Percentiles rank a stretch among this genome's conserved stretches.
Evolutionary conservation across 2,797 vertebrate species (phyloP).

Genomic region (Rhabdomys pumilio): DNA sequence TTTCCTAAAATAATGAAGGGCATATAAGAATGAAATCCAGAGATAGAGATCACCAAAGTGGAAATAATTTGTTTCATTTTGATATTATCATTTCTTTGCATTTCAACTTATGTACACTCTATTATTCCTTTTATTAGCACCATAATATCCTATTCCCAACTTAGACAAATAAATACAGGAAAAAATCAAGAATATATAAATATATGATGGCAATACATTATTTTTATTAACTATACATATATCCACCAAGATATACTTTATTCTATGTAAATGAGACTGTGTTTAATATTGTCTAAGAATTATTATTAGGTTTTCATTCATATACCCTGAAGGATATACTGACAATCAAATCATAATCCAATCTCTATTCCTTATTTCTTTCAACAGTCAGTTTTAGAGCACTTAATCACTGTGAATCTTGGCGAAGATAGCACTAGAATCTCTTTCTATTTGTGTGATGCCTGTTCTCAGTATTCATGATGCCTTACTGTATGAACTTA

Average conservation of each 20-base stretch:
- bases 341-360: neutral
- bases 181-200: neutral
- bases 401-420: neutral
- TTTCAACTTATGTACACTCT: neutral
- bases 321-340: neutral
- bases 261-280: neutral
- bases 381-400: neutral
- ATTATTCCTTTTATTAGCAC: neutral
- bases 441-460: neutral
- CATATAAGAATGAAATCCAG: neutral
- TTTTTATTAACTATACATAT: slow-evolving; percentile 40
- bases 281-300: slow-evolving; percentile 42
- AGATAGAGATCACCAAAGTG: neutral
- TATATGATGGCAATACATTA: neutral
- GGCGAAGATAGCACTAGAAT: neutral
- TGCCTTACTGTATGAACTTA: neutral
- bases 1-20: neutral
- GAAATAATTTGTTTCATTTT: neutral
- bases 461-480: neutral
- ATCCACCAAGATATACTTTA: slow-evolving; percentile 27
- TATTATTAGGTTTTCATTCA: neutral
- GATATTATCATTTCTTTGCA: neutral
- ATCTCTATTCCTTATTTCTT: neutral
- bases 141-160: neutral
- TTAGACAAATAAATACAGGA: neutral